These are phyloP conservation scores for Botia kubotai DNA, from an alignment of 2,797 vertebrate genomes.

Conservation along the genomic window DNA sequence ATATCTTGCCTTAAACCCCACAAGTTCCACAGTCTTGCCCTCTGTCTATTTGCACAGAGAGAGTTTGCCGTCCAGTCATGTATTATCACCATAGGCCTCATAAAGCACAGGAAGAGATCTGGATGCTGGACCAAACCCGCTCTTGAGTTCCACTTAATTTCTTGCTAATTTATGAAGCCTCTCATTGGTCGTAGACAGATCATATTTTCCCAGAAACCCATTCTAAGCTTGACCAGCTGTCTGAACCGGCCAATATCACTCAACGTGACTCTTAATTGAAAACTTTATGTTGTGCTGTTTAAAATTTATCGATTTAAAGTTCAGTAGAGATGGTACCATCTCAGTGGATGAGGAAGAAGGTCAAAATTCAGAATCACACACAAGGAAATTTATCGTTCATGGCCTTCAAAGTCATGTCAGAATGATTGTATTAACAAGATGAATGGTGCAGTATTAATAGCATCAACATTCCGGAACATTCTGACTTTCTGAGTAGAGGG, in stretches of 20 bases:
- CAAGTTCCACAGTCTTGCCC: not conserved
- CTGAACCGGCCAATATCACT: constrained; percentile 6
- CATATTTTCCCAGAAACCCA: constrained; percentile 15
- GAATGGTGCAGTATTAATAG: too few species aligned
- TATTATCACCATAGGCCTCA: constrained; percentile 32
- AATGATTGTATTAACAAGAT: not conserved
- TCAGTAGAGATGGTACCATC: not conserved
- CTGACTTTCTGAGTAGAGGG: too few species aligned
- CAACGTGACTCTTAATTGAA: constrained; percentile 27
- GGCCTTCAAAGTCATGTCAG: not conserved
- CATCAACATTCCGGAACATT: too few species aligned
- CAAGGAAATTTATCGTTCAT: not conserved
- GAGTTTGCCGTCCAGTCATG: not conserved
- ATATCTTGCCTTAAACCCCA: constrained; percentile 8
- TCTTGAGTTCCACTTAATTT: constrained; percentile 43
- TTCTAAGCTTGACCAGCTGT: constrained; percentile 27
- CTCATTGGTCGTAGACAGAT: constrained; percentile 24
- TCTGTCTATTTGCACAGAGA: constrained; percentile 34
- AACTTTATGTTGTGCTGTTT: constrained; percentile 26
- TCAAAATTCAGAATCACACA: not conserved
- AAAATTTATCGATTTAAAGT: not conserved
- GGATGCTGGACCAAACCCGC: constrained; percentile 17
- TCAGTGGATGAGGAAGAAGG: not conserved
- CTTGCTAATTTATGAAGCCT: constrained; percentile 32
- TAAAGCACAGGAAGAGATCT: constrained; percentile 39